These are phyloP conservation scores for Drosophila rhopaloa DNA, from an alignment of 1,140 invertebrate species.

Conservation along the genomic window DNA sequence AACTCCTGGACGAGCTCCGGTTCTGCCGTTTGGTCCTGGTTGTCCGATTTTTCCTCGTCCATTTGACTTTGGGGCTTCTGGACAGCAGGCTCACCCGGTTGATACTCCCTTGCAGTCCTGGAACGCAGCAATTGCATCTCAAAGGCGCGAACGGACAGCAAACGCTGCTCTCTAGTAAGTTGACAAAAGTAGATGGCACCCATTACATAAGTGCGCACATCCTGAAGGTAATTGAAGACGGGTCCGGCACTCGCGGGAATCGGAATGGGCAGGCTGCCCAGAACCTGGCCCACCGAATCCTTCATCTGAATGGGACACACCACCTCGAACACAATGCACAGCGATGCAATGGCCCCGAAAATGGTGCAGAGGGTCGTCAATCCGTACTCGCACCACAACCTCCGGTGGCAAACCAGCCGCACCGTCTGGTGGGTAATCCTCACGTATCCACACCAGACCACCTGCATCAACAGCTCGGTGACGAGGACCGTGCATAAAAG, in stretches of 20 bases:
- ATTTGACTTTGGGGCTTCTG: background rate
- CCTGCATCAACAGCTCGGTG: constrained; percentile 28
- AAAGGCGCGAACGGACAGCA: constrained; percentile 33
- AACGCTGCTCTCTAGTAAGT: constrained; percentile 39
- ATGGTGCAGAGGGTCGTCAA: background rate
- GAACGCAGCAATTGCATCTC: constrained; percentile 23
- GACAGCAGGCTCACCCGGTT: background rate
- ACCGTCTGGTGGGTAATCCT: constrained; percentile 12
- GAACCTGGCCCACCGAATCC: constrained; percentile 18
- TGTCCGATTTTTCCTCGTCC: background rate
- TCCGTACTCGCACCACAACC: constrained; percentile 36
- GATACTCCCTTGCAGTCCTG: too few relatives aligned
- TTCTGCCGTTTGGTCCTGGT: background rate
- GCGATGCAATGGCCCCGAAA: constrained; percentile 10
- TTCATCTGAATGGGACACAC: constrained; percentile 25
- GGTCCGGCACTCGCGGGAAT: constrained; percentile 14
- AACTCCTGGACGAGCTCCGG: constrained; percentile 5
- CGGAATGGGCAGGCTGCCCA: constrained; percentile 32
- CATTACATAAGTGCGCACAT: constrained; percentile 26
- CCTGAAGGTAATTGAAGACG: constrained; percentile 23
- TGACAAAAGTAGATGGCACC: constrained; percentile 27
- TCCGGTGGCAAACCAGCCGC: constrained; percentile 15
- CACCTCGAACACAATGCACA: constrained; percentile 15
- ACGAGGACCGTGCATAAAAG: constrained; percentile 39
- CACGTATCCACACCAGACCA: constrained; percentile 41